These are phyloP conservation scores for Habropoda laboriosa DNA, from an alignment of 1,140 invertebrate species.

Conservation along the genomic window DNA sequence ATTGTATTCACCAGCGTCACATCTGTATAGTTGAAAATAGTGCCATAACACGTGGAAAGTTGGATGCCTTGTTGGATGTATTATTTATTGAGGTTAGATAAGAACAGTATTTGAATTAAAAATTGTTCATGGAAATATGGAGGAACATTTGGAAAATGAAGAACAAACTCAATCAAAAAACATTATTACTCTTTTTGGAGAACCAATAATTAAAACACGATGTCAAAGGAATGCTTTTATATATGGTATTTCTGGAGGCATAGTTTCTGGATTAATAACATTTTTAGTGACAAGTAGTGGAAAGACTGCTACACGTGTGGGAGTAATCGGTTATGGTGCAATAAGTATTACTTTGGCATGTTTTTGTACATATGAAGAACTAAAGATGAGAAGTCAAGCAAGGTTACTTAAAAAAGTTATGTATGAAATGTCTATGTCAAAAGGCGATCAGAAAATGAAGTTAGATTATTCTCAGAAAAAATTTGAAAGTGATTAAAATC, in stretches of 20 bases:
- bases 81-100: background rate
- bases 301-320: background rate
- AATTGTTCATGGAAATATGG: background rate
- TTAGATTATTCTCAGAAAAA: background rate
- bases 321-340: background rate
- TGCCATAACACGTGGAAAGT: background rate
- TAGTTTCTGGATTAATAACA: slow-evolving; percentile 5
- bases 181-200: background rate
- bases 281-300: slow-evolving; percentile 27
- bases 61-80: background rate
- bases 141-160: background rate
- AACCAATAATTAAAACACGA: slow-evolving; percentile 13
- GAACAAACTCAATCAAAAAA: too few species aligned
- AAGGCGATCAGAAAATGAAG: background rate
- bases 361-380: background rate
- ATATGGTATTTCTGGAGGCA: slow-evolving; percentile 16
- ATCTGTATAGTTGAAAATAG: too few species aligned
- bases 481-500: background rate
- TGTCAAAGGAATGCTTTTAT: slow-evolving; percentile 24
- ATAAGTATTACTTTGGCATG: background rate
- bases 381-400: background rate
- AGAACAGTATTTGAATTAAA: background rate
- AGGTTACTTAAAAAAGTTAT: background rate
- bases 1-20: background rate
- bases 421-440: too few species aligned